Percentiles rank a stretch among this genome's conserved stretches.
phyloP scores from a whole-genome alignment of 2,113 vertebrate genomes.

The Orientallactaga bullata region DNA sequence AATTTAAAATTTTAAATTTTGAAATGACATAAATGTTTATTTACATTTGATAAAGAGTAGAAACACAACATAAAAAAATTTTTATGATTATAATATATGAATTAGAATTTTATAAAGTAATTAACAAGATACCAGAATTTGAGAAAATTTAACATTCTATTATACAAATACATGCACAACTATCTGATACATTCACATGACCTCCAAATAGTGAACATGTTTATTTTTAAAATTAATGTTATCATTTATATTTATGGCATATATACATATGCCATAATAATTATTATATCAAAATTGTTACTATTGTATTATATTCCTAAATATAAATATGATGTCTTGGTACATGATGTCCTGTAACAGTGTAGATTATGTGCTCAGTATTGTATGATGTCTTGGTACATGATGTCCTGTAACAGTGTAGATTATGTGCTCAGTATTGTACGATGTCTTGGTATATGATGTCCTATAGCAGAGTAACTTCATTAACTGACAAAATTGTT shows the following conservation, averaged over 20 bases:
- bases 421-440: too few relatives aligned
- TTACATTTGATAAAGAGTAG: neutral
- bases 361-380: too few relatives aligned
- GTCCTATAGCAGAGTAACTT: too few relatives aligned
- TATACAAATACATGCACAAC: neutral
- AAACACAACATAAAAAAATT: neutral
- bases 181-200: neutral
- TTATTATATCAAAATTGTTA: too few relatives aligned
- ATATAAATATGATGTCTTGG: neutral
- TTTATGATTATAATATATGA: neutral
- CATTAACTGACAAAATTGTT: too few relatives aligned
- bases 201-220: neutral
- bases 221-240: neutral
- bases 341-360: too few relatives aligned
- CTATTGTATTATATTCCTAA: rapidly evolving
- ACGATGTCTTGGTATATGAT: too few relatives aligned
- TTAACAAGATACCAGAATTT: slow-evolving; percentile 14
- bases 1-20: neutral
- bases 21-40: neutral
- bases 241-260: neutral
- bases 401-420: too few relatives aligned
- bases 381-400: too few relatives aligned
- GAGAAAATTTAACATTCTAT: neutral
- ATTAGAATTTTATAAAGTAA: neutral
- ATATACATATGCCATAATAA: too few relatives aligned